phyloP scores from a whole-genome alignment of 2,113 vertebrate genomes.

The Pao palembangensis region DNA sequence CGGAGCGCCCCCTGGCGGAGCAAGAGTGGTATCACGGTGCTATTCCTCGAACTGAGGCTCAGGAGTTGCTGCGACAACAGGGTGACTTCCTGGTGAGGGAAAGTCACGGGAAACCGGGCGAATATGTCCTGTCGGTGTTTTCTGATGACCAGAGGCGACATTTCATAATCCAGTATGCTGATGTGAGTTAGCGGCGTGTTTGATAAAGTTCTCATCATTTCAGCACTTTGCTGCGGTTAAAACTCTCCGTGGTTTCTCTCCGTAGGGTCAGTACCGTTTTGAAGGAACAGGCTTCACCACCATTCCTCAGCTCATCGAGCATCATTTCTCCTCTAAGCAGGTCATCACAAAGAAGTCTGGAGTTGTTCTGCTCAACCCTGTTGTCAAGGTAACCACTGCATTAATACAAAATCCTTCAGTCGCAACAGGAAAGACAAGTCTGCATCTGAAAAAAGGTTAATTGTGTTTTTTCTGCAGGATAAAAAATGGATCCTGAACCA shows the following conservation, averaged over 20 bases:
- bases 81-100: slow-evolving; percentile 97
- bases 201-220: neutral
- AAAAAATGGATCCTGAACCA: slow-evolving; percentile 98
- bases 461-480: slow-evolving; percentile 73
- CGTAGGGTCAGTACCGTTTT: slow-evolving; percentile 90
- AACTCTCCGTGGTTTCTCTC: neutral
- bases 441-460: neutral
- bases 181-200: slow-evolving; percentile 73
- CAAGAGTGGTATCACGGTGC: slow-evolving; percentile 99
- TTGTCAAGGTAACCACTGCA: slow-evolving; percentile 81
- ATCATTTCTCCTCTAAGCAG: slow-evolving; percentile 92
- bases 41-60: slow-evolving; percentile 93
- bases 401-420: neutral
- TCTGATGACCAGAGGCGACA: slow-evolving; percentile 92
- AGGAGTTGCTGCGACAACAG: slow-evolving; percentile 92
- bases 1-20: slow-evolving; percentile 89
- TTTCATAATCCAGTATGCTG: slow-evolving; percentile 98
- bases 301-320: slow-evolving; percentile 95
- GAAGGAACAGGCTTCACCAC: slow-evolving; percentile 94
- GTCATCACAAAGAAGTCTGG: slow-evolving; percentile 98
- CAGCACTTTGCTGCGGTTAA: neutral
- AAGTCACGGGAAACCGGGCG: slow-evolving; percentile 96
- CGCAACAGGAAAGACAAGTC: neutral
- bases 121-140: slow-evolving; percentile 98
- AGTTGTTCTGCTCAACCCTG: slow-evolving; percentile 88